phyloP scores from a whole-genome alignment of 2,113 vertebrate genomes.

The Thinocorus orbignyianus region DNA sequence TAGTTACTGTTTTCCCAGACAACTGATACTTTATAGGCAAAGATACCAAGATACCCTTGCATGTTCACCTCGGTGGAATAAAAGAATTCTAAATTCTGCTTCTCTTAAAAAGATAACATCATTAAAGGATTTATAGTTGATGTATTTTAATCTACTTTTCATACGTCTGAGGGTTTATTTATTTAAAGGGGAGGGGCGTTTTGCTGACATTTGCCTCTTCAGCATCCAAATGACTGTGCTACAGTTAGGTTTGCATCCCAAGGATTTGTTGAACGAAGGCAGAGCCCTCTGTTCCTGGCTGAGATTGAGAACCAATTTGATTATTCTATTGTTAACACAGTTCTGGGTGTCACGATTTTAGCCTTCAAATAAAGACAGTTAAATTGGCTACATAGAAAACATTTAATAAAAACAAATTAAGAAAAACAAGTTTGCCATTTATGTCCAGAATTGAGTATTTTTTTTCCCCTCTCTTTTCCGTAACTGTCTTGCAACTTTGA shows the following conservation, averaged over 20 bases:
- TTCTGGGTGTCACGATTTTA: background rate
- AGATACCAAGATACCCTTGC: background rate
- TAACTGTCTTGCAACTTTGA: background rate
- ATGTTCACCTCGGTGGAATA: background rate
- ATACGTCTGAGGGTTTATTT: background rate
- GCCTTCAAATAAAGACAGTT: background rate
- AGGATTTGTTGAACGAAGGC: background rate
- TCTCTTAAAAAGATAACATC: background rate
- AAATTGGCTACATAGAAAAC: background rate
- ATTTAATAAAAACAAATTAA: background rate
- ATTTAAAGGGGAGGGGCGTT: background rate
- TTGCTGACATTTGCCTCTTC: background rate
- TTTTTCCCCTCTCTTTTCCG: fast-evolving
- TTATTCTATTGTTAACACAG: background rate
- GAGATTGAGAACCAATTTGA: background rate
- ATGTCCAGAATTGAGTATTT: fast-evolving
- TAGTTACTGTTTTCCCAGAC: background rate
- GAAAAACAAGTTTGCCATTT: background rate
- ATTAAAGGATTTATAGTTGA: background rate
- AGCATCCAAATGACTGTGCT: background rate
- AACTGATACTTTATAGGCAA: background rate
- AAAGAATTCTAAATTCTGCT: background rate
- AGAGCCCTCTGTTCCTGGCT: background rate
- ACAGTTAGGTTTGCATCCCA: background rate
- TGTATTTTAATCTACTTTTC: background rate